Base-by-base conservation (phyloP, 2,113 vertebrate species). In the Sorex fumeus region DNA sequence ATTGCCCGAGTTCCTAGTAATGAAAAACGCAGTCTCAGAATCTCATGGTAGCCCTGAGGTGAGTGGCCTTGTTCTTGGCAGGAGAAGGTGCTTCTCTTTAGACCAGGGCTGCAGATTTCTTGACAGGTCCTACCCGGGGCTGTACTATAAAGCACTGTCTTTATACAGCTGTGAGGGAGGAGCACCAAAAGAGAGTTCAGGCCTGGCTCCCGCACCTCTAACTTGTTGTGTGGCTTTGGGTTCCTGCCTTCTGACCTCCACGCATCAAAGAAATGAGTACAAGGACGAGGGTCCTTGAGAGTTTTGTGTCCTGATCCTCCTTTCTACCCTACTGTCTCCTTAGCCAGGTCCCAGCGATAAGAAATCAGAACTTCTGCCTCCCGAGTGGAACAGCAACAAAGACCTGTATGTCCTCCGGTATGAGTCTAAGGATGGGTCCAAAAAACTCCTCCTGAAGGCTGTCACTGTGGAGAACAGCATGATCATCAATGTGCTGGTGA, bases 401-500 rank as follows among this genome's bases (percentile, higher is more conserved):
- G 99, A 99, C 40, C 90, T 99, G 8, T 99, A 99, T 77, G 98
- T 98, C 0, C 97, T 99, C 91, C 97, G 99, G 34, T 99, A 99
- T 90, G 96, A 95, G 74, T 97, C 98, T 27, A 96, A 25, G 0
- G 97, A 98, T 0, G 91, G 97, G 8, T 95, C 97, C 74, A 92
- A 0, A 3, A 97, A 97, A 45, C 92, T 99, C 30, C 97, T 99
- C 16, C 96, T 99, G 80, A 99, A 99, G 96, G 99, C 98, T 43
- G 97, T 99, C 91, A 94, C 97, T 3, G 98, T 99, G 60, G 99
- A 99, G 86, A 98, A 97, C 79, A 98, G 98, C 1, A 94, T 99
- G 95, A 98, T 99, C 93, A 98, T 99, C 95, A 99, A 99, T 0
- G 97, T 98, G 75, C 98, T 99, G 99, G 99, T 99, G 97, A 97